Conservation (phyloP, 2,113 vertebrate species). For the Malurus elegans region DNA sequence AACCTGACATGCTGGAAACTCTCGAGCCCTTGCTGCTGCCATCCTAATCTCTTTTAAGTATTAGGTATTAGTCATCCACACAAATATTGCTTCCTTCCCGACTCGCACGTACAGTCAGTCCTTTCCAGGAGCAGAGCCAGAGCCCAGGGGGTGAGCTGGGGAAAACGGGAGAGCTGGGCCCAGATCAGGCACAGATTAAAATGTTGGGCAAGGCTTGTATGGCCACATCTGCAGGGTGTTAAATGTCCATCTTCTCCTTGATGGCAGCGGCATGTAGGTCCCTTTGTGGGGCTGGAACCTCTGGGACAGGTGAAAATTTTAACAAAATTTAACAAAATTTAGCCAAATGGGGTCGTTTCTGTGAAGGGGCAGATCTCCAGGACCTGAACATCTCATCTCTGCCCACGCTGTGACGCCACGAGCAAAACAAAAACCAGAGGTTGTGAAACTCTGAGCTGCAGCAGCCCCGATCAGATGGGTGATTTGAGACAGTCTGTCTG, state of each 20-base stretch:
- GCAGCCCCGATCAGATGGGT: background rate
- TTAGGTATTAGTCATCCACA: conserved; percentile 37
- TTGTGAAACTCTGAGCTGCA: background rate
- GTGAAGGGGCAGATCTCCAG: background rate
- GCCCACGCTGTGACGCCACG: rapidly evolving
- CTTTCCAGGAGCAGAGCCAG: background rate
- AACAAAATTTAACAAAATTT: too few relatives aligned
- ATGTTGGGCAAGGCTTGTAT: background rate
- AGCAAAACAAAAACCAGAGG: background rate
- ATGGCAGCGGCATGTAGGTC: background rate
- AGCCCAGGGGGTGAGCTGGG: background rate
- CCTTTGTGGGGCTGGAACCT: background rate
- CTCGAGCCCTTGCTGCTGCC: background rate
- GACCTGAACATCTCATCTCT: background rate
- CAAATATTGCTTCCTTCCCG: background rate
- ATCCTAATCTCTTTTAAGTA: conserved; percentile 8
- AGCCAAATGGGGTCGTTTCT: rapidly evolving
- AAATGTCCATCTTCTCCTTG: background rate
- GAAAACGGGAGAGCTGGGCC: background rate
- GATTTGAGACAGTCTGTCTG: background rate
- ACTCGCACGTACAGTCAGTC: background rate
- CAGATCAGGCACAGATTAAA: background rate
- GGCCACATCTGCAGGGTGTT: background rate
- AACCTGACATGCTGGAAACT: background rate
- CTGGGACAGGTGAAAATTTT: background rate